These are phyloP conservation scores for Rousettus leschenaultii DNA, from an alignment of 2,113 vertebrate genomes.

Conservation along the genomic window DNA sequence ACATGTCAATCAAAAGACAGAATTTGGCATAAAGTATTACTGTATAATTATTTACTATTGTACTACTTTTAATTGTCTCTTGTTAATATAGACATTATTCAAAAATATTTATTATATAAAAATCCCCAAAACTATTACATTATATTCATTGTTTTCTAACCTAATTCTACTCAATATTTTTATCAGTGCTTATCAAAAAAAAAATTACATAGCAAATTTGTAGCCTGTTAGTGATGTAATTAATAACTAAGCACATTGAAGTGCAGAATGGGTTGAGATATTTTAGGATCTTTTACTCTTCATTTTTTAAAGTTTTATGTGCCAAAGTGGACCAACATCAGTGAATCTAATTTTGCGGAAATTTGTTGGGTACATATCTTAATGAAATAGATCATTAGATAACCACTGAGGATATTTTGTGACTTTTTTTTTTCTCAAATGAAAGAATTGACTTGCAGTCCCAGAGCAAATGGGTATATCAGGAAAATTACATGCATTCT, in stretches of 20 bases:
- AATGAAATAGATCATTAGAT: slow-evolving; percentile 27
- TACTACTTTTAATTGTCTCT: slow-evolving; percentile 27
- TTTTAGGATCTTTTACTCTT: not conserved
- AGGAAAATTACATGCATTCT: slow-evolving; percentile 39
- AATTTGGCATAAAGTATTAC: not conserved
- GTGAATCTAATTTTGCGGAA: not conserved
- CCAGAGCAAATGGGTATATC: not conserved
- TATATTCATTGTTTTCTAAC: not conserved
- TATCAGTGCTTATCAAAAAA: not conserved
- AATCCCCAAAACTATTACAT: not conserved
- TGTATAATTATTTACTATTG: slow-evolving; percentile 34
- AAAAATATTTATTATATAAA: slow-evolving; percentile 13
- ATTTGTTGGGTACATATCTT: not conserved
- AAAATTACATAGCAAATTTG: not conserved
- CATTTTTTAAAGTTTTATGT: not conserved
- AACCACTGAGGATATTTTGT: not conserved
- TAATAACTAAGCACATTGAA: not conserved
- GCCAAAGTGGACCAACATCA: not conserved
- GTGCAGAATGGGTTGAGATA: not conserved
- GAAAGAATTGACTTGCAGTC: not conserved
- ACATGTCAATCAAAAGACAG: not conserved
- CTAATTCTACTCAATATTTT: not conserved
- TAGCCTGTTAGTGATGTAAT: not conserved
- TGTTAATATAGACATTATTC: not conserved
- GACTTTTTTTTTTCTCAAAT: slow-evolving; percentile 55